These are phyloP conservation scores for Operophtera brumata DNA, from an alignment of 2,888 invertebrate genomes.

Conservation along the genomic window DNA sequence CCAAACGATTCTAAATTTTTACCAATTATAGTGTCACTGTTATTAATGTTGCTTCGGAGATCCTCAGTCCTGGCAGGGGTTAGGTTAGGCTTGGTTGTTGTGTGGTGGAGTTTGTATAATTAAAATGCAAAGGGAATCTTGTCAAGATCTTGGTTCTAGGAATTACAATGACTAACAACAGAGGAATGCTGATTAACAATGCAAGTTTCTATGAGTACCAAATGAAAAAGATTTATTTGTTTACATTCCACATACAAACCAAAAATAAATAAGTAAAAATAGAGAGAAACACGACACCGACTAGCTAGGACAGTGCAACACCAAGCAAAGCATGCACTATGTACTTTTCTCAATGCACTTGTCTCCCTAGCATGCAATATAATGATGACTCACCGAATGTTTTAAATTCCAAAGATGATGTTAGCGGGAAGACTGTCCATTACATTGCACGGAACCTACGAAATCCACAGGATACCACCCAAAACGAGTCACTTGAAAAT, in stretches of 20 bases:
- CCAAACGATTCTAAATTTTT: too few relatives aligned
- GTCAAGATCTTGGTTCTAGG: neutral
- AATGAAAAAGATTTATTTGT: slow-evolving; percentile 20
- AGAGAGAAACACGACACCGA: slow-evolving; percentile 42
- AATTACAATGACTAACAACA: neutral
- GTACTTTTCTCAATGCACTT: slow-evolving; percentile 28
- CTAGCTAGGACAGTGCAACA: slow-evolving; percentile 1
- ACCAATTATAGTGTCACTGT: neutral
- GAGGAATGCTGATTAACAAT: slow-evolving; percentile 1
- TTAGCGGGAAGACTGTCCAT: slow-evolving; percentile 73
- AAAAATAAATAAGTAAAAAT: slow-evolving; percentile 47
- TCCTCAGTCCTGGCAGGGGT: neutral
- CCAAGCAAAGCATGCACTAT: neutral
- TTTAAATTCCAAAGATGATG: slow-evolving; percentile 77
- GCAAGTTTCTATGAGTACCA: neutral
- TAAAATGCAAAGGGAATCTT: neutral
- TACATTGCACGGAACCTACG: slow-evolving; percentile 65
- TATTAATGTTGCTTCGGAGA: neutral
- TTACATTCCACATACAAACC: slow-evolving; percentile 32
- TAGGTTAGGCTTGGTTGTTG: neutral
- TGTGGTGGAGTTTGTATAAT: neutral
- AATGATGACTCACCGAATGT: slow-evolving; percentile 77
- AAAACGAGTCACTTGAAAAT: slow-evolving; percentile 61
- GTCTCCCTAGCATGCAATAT: slow-evolving; percentile 42
- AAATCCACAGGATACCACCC: slow-evolving; percentile 71